Percentiles rank a stretch among this genome's conserved stretches.
phyloP scores from a whole-genome alignment of 2,797 vertebrate species.

The Anomalospiza imberbis region DNA sequence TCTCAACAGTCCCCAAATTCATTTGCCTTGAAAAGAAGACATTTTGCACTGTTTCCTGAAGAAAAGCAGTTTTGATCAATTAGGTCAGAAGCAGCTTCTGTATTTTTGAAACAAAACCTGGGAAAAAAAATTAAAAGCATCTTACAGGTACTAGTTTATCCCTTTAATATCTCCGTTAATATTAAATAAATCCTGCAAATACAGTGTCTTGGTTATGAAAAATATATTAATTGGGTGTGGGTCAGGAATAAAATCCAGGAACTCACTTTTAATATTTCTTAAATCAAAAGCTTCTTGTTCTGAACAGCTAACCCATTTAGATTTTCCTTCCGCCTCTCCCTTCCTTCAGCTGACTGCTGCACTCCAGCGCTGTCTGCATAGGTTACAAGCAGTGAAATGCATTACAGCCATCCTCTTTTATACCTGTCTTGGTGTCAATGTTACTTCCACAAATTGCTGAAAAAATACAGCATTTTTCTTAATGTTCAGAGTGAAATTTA shows the following conservation, averaged over 20 bases:
- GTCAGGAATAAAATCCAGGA: conserved; percentile 53
- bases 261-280: conserved; percentile 50
- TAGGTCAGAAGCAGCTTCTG: background rate
- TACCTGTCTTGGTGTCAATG: background rate
- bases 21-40: background rate
- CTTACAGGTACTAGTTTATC: conserved; percentile 27
- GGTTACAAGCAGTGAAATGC: conserved; percentile 1
- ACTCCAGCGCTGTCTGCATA: background rate
- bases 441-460: background rate
- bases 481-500: background rate
- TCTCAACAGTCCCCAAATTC: background rate
- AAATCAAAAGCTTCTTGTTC: conserved; percentile 68
- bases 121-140: background rate
- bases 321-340: background rate
- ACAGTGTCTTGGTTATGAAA: conserved; percentile 4
- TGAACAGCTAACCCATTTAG: conserved; percentile 60
- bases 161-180: conserved; percentile 29
- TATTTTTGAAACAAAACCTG: conserved; percentile 17
- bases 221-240: conserved; percentile 53
- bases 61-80: conserved; percentile 5
- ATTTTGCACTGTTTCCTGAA: background rate
- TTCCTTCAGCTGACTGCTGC: conserved; percentile 30
- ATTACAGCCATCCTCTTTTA: background rate
- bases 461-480: background rate
- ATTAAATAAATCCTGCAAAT: conserved; percentile 45